Base-by-base conservation (phyloP, 2,888 invertebrate species). In the Lasioglossum morio region DNA sequence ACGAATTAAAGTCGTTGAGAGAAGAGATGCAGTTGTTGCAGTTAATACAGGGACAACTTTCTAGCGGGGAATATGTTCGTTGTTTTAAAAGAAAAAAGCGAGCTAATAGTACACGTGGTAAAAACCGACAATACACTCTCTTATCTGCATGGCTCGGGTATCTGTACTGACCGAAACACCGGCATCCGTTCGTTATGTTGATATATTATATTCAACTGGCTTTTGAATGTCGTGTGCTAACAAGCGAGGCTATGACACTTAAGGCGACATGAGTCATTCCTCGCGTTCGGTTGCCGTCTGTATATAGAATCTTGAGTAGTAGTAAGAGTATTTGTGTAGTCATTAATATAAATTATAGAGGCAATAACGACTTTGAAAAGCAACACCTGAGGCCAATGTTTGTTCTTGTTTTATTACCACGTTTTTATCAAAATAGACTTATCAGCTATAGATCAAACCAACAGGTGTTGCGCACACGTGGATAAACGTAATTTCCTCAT, bases 281-380 rank as follows among this genome's bases (percentile, higher is more conserved):
- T 70, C n/a, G 77, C 73, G 48, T 27, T 70, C 23, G 14, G 27
- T 14, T n/a, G 4, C n/a, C 27, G 72, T 10, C 34, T 43, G 10
- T 60, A 40, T 14, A n/a, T 75, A 70, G 27, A 30, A 63, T 60
- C 5, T 60, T 23, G 19, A 30, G 53, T 2, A n/a, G 46, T 3
- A 37, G 4, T 3, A 8, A 1, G 34, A 34, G 78, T 75, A 83
- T 43, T 83, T 76, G 60, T 63, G 43, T 16, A 72, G 37, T 83
- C 66, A 72, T 85, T 81, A 80, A 84, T 81, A 63, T 75, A 72
- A 77, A 74, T 81, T 76, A 72, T 30, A 37, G 14, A 4, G 57
- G 16, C 57, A 63, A 57, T 66, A 30, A 34, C 53, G 77, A 75
- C 66, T 43, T 57, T 14, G 72, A 75, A 57, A 27, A 7, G 48